A percentile compares a stretch with the other conserved stretches of the same genome.
These are phyloP conservation scores for Epinotia bilunana DNA, from an alignment of 2,888 invertebrate species.

Conservation along the genomic window DNA sequence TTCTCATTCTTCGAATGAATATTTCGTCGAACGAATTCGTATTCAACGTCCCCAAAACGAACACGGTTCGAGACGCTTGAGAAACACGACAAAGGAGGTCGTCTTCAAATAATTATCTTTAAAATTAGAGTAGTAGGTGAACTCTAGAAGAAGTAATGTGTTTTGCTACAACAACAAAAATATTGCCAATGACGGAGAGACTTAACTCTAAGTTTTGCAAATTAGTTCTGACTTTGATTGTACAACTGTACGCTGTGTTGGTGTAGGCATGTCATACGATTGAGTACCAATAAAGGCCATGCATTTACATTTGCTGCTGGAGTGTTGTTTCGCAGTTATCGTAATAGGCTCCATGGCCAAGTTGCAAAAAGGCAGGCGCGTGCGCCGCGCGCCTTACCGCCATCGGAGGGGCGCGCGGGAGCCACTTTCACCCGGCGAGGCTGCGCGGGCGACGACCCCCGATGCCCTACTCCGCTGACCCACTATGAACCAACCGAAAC, in stretches of 20 bases:
- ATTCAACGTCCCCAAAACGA: background rate
- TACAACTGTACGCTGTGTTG: slow-evolving; percentile 50
- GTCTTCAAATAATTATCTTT: slow-evolving; percentile 30
- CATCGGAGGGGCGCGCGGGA: slow-evolving; percentile 64
- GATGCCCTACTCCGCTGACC: slow-evolving; percentile 83
- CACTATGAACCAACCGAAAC: slow-evolving; percentile 77
- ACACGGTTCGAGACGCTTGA: slow-evolving; percentile 9
- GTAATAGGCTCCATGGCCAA: slow-evolving; percentile 83
- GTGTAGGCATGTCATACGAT: slow-evolving; percentile 60
- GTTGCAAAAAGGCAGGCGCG: slow-evolving; percentile 82
- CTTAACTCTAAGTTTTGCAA: slow-evolving; percentile 9
- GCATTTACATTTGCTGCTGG: slow-evolving; percentile 76
- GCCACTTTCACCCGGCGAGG: slow-evolving; percentile 82
- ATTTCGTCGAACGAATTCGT: background rate
- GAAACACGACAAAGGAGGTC: slow-evolving; percentile 30
- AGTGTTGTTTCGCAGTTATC: slow-evolving; percentile 79
- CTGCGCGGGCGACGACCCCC: slow-evolving; percentile 83
- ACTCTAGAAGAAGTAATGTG: slow-evolving; percentile 18
- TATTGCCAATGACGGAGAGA: slow-evolving; percentile 32
- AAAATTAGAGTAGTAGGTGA: slow-evolving; percentile 38
- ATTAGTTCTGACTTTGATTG: slow-evolving; percentile 42
- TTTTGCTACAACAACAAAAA: slow-evolving; percentile 27
- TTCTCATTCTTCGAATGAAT: background rate
- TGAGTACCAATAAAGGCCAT: slow-evolving; percentile 73
- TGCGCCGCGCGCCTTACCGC: slow-evolving; percentile 73